phyloP scores from a whole-genome alignment of 2,797 vertebrate species.

The Threskiornis aethiopicus region DNA sequence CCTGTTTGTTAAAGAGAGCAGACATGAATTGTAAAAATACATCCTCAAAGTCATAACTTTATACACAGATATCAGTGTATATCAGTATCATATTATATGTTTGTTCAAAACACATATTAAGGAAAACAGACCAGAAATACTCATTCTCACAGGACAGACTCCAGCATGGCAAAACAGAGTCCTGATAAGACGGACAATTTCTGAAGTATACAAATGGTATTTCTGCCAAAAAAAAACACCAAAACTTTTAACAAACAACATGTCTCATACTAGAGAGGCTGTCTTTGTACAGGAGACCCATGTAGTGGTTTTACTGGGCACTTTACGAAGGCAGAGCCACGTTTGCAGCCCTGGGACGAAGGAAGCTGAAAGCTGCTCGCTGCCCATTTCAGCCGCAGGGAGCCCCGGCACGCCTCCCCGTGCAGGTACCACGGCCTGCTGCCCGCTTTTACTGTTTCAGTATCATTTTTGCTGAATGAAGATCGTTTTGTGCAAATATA shows the following conservation, averaged over 20 bases:
- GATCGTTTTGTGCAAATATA: neutral
- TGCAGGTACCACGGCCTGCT: accelerated
- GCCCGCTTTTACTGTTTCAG: too few relatives aligned
- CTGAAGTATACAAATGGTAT: neutral
- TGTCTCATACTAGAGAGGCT: neutral
- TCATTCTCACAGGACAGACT: neutral
- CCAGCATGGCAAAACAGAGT: neutral
- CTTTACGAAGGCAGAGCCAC: neutral
- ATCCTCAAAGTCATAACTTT: neutral
- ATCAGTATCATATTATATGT: neutral
- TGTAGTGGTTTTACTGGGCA: neutral
- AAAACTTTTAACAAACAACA: neutral
- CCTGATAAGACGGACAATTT: accelerated
- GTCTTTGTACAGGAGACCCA: neutral
- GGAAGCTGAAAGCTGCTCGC: neutral
- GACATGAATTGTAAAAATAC: neutral
- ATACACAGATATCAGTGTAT: neutral
- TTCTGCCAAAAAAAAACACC: neutral
- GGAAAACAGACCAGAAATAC: neutral
- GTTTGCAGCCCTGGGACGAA: neutral
- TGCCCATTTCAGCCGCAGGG: neutral
- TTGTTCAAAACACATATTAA: neutral
- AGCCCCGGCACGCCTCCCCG: neutral
- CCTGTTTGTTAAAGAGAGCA: neutral
- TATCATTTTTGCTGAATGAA: too few relatives aligned